These are phyloP conservation scores for Drosophila pseudoobscura DNA, from an alignment of 1,140 invertebrate genomes.

Conservation along the genomic window DNA sequence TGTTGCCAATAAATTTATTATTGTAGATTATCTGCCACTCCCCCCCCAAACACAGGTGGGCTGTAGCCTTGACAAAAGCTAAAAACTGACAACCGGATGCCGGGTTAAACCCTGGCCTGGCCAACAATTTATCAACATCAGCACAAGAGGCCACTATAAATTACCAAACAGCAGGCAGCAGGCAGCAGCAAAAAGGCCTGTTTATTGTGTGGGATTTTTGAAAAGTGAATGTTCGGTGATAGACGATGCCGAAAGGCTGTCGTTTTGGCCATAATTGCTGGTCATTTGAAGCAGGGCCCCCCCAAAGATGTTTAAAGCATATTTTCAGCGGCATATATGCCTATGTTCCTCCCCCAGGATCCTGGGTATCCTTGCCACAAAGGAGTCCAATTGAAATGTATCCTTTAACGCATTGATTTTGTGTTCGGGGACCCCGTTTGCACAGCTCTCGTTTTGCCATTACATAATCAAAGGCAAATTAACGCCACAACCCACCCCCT, in stretches of 20 bases:
- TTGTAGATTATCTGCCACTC: conserved; percentile 68
- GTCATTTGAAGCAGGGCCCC: too few relatives aligned
- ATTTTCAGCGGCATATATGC: too few relatives aligned
- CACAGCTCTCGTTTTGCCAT: conserved; percentile 49
- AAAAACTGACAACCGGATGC: conserved; percentile 61
- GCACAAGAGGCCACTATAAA: conserved; percentile 65
- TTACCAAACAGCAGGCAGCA: conserved; percentile 30
- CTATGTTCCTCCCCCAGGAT: too few relatives aligned
- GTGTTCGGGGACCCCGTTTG: conserved; percentile 36
- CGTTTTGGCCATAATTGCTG: conserved; percentile 18
- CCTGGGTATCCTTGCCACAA: too few relatives aligned
- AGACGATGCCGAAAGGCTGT: background rate
- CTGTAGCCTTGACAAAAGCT: conserved; percentile 58
- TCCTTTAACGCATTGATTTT: conserved; percentile 11
- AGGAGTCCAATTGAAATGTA: background rate
- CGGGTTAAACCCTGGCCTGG: conserved; percentile 53
- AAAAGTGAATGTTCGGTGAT: conserved; percentile 3
- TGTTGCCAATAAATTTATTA: conserved; percentile 79
- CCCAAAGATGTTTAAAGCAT: too few relatives aligned
- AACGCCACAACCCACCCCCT: conserved; percentile 48
- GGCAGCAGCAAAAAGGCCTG: conserved; percentile 10
- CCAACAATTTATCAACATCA: conserved; percentile 77
- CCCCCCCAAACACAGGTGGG: conserved; percentile 5
- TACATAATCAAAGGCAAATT: conserved; percentile 78
- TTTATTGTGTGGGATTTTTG: conserved; percentile 6